These are phyloP conservation scores for Montipora cactus DNA, from an alignment of 64 coral and sea anemone genomes.

Conservation along the genomic window DNA sequence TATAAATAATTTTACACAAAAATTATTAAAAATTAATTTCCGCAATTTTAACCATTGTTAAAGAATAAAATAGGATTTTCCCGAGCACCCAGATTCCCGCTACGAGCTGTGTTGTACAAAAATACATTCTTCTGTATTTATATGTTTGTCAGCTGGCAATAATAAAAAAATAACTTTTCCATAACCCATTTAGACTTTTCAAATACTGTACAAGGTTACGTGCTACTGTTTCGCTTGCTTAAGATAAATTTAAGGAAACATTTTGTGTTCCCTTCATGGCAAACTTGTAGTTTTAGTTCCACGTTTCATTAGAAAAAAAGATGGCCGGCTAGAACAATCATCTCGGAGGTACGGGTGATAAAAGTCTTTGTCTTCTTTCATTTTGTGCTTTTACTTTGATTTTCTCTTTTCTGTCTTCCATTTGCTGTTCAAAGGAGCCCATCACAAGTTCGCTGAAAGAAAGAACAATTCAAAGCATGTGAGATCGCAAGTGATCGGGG, in stretches of 20 bases:
- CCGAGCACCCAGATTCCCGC: not conserved
- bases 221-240: not conserved
- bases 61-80: not conserved
- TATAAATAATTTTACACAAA: not conserved
- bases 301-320: too few relatives aligned
- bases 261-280: not conserved
- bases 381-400: constrained; percentile 90
- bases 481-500: too few relatives aligned
- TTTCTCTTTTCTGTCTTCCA: constrained; percentile 96
- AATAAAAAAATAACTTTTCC: not conserved
- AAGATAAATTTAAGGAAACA: not conserved
- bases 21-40: not conserved
- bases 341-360: constrained; percentile 65
- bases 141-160: not conserved
- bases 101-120: not conserved
- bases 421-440: constrained; percentile 88
- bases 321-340: not conserved
- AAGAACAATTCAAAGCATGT: constrained; percentile 13
- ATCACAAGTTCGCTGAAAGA: constrained; percentile 91
- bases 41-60: not conserved
- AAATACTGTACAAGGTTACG: not conserved
- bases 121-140: too few relatives aligned
- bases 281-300: too few relatives aligned
- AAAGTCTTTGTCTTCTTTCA: constrained; percentile 77
- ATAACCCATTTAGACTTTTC: too few relatives aligned